phyloP scores from a whole-genome alignment of 2,888 invertebrate genomes.

The Galerucella pusilla region DNA sequence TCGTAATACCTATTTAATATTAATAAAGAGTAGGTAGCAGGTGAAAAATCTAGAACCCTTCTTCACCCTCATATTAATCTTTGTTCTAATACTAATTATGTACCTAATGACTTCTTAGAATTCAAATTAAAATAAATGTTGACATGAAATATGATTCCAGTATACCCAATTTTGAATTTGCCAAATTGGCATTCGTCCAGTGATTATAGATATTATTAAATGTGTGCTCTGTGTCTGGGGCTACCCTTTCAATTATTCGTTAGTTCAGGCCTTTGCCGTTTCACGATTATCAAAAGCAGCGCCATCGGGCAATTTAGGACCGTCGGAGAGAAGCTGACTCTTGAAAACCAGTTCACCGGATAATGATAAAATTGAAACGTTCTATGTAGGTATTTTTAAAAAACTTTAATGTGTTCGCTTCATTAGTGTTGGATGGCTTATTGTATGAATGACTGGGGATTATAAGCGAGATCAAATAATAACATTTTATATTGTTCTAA shows the following conservation, averaged over 20 bases:
- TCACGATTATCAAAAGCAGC: slow-evolving; percentile 47
- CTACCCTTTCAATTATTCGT: slow-evolving; percentile 30
- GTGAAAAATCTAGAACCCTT: too few relatives aligned
- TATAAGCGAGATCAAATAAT: not conserved
- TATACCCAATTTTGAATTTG: slow-evolving; percentile 2
- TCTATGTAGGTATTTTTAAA: not conserved
- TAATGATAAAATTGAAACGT: slow-evolving; percentile 9
- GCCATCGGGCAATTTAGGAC: slow-evolving; percentile 35
- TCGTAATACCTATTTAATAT: too few relatives aligned
- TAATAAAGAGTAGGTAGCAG: too few relatives aligned
- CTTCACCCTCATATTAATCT: too few relatives aligned
- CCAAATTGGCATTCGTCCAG: slow-evolving; percentile 47
- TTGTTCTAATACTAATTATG: too few relatives aligned
- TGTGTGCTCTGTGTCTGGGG: slow-evolving; percentile 13
- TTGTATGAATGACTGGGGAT: not conserved
- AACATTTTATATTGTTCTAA: not conserved
- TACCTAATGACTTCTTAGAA: not conserved
- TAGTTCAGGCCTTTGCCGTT: slow-evolving; percentile 50
- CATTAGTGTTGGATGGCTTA: not conserved
- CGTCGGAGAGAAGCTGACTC: slow-evolving; percentile 21
- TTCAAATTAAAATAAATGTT: not conserved
- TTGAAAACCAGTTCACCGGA: slow-evolving; percentile 25
- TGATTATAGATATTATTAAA: slow-evolving; percentile 21
- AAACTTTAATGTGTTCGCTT: slow-evolving; percentile 1
- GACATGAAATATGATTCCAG: too few relatives aligned